Percentiles rank a stretch among this genome's conserved stretches.
phyloP scores from a whole-genome alignment of 2,113 vertebrate genomes.

The Ameiurus melas region DNA sequence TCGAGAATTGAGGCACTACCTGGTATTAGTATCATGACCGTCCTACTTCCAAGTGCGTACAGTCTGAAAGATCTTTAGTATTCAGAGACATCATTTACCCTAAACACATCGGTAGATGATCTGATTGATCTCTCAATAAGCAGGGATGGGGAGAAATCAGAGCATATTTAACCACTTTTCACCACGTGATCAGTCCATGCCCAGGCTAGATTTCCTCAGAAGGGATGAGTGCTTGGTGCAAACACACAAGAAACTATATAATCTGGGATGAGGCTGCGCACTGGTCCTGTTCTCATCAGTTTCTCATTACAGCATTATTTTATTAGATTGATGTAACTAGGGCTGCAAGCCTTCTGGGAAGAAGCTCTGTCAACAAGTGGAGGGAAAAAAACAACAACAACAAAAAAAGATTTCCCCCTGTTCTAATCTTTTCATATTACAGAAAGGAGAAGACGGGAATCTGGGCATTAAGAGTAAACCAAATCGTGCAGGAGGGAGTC shows the following conservation, averaged over 20 bases:
- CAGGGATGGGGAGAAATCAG: not conserved
- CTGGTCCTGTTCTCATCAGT: slow-evolving; percentile 42
- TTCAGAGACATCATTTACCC: not conserved
- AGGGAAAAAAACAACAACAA: not conserved
- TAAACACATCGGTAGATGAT: not conserved
- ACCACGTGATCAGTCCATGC: not conserved
- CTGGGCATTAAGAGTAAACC: not conserved
- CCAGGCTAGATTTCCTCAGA: slow-evolving; percentile 36
- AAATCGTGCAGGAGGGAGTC: not conserved
- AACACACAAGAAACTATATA: slow-evolving; percentile 44
- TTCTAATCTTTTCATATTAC: slow-evolving; percentile 33
- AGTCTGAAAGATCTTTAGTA: not conserved
- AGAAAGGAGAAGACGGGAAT: not conserved
- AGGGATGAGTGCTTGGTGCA: slow-evolving; percentile 5
- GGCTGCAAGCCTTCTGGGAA: slow-evolving; percentile 34
- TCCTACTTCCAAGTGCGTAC: not conserved
- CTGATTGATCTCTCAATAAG: no score
- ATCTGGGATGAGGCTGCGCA: slow-evolving; percentile 48
- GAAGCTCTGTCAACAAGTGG: slow-evolving; percentile 23
- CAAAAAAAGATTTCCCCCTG: not conserved
- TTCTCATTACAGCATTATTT: slow-evolving; percentile 52
- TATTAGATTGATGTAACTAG: slow-evolving; percentile 55
- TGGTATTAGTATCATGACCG: not conserved
- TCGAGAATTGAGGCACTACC: not conserved
- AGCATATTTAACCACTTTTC: not conserved